Evolutionary conservation across 1,140 invertebrate genomes (phyloP).

Genomic region (Drosophila paulistorum): DNA sequence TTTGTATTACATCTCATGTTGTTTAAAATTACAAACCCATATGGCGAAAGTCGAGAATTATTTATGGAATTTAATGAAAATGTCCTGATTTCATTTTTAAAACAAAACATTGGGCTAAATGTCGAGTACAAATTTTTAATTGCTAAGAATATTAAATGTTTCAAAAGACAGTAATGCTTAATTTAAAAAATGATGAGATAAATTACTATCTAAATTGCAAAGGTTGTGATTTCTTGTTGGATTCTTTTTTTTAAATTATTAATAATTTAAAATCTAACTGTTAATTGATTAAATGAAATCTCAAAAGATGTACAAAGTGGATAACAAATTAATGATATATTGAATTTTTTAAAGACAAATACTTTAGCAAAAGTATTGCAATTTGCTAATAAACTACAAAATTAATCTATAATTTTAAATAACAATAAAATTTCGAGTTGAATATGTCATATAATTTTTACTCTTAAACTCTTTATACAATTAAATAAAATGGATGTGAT

Average conservation of each 20-base stretch:
- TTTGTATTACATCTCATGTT: no score
- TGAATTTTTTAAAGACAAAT: neutral
- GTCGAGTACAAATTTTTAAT: constrained; percentile 73
- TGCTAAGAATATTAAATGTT: constrained; percentile 65
- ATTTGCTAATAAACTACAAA: constrained; percentile 31
- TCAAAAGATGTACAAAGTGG: constrained; percentile 59
- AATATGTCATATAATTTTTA: constrained; percentile 49
- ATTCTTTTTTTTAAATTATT: neutral
- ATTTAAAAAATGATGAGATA: constrained; percentile 46
- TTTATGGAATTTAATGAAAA: no score
- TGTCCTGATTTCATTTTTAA: no score
- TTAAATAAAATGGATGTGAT: constrained; percentile 9
- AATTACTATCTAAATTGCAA: constrained; percentile 73
- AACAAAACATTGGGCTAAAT: constrained; percentile 54
- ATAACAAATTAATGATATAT: constrained; percentile 38
- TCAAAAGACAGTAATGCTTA: constrained; percentile 62
- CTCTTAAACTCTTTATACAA: constrained; percentile 60
- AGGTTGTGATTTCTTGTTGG: constrained; percentile 54
- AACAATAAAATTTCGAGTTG: constrained; percentile 67
- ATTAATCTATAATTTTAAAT: constrained; percentile 53
- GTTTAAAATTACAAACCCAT: no score
- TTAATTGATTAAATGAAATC: constrained; percentile 54
- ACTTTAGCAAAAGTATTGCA: neutral
- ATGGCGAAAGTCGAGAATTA: no score
- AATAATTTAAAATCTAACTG: constrained; percentile 26